Evolutionary conservation across 2,888 invertebrate species (phyloP).

Genomic region (Resseliella maxima): DNA sequence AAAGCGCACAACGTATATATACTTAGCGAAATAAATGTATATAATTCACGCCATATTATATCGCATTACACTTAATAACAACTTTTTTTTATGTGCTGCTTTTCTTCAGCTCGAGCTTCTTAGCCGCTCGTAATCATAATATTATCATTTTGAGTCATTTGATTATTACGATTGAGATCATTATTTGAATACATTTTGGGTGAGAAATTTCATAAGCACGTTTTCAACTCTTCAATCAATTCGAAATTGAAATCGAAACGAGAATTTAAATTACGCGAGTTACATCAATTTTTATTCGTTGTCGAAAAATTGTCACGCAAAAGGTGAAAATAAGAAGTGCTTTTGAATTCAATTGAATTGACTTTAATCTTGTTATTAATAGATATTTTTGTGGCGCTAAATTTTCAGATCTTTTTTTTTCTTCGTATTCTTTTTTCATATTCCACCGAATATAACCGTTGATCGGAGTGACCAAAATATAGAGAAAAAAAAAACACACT

Average conservation of each 20-base stretch:
- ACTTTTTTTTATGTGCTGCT: background rate
- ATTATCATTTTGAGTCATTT: background rate
- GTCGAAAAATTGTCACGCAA: background rate
- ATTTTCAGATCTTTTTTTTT: too few species aligned
- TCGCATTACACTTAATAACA: background rate
- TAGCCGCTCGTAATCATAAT: background rate
- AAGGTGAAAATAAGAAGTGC: background rate
- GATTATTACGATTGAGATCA: background rate
- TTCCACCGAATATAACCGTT: too few species aligned
- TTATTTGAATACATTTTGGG: background rate
- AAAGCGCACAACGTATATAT: background rate
- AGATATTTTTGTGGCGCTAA: too few species aligned
- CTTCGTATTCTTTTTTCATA: too few species aligned
- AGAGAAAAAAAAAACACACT: background rate
- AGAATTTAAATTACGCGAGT: too few species aligned
- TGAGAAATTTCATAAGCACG: background rate
- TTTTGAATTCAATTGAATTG: background rate
- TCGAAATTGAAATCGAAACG: background rate
- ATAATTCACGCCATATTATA: background rate
- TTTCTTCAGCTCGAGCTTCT: background rate
- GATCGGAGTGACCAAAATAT: too few species aligned
- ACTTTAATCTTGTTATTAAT: background rate
- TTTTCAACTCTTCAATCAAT: background rate
- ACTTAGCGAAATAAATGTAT: constrained; percentile 1
- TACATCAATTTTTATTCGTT: too few species aligned